A percentile compares a stretch with the other conserved stretches of the same genome.
These are phyloP conservation scores for Oriolus oriolus DNA, from an alignment of 2,113 vertebrate genomes.

Conservation along the genomic window DNA sequence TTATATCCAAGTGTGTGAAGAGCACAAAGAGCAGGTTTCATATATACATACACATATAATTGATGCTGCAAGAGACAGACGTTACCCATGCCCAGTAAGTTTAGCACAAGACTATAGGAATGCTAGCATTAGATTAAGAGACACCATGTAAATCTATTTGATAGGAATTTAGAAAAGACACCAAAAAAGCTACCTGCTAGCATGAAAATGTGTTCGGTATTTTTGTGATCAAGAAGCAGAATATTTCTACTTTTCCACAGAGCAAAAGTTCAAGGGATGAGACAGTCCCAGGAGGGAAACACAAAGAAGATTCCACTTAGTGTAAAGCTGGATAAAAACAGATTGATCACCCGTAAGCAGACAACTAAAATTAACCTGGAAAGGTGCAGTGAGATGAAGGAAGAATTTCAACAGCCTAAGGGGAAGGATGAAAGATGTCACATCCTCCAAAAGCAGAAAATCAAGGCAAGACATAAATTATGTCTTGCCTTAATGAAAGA, in stretches of 20 bases:
- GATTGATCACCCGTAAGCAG: background rate
- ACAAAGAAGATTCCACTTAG: slow-evolving; percentile 23
- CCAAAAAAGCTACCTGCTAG: background rate
- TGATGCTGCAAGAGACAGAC: background rate
- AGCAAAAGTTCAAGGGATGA: background rate
- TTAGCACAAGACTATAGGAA: background rate
- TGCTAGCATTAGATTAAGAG: background rate
- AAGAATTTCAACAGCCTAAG: background rate
- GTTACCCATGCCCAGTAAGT: background rate
- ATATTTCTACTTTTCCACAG: background rate
- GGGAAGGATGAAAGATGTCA: background rate
- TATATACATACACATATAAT: background rate
- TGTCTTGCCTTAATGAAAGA: background rate
- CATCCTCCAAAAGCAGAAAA: background rate
- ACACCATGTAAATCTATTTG: background rate
- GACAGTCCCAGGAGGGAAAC: background rate
- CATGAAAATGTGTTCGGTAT: background rate
- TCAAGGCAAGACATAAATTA: background rate
- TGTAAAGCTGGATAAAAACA: slow-evolving; percentile 26
- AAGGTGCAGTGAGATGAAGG: background rate
- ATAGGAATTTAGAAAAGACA: background rate
- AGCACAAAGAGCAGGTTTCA: background rate
- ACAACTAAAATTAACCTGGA: slow-evolving; percentile 12
- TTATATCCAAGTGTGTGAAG: background rate
- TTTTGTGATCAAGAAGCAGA: background rate